Base-by-base conservation (phyloP, 1,140 invertebrate genomes). In the Lordiphosa stackelbergi region DNA sequence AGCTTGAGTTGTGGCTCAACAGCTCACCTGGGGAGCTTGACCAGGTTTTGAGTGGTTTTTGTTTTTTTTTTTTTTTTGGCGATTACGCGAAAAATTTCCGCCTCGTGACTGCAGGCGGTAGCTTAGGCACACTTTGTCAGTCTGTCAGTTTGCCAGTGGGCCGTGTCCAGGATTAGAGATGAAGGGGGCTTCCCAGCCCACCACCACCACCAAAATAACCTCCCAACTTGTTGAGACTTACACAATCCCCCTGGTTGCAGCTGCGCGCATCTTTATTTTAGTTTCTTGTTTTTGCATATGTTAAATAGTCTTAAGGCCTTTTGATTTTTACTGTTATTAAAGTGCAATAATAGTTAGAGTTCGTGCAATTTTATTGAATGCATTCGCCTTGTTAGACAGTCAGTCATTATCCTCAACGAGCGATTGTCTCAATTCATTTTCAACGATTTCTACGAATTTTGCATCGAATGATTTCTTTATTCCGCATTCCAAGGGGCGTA, bases 81-180 rank as follows among this genome's bases (percentile, higher is more conserved):
- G 54, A 56, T 56, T 72, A 69, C 60, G 55, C 69, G 42, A 60
- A 79, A 79, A 63, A 61, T 81, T 74, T 70, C 70, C 74, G 62
- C 65, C 68, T 70, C 57, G 75, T 66, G 54, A 58, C 42, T 79
- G 64, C 69, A 41, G n/a, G 53, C 35, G 9, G 35, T 12, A n/a
- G 34, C 53, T 22, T 40, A 62, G 64, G 64, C 59, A 51, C 53
- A 59, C 38, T 62, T 62, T 63, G 58, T 55, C 37, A 55, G 63
- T 51, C 45, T 61, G 62, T 61, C 66, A 61, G 51, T 65, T 63
- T 63, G 66, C 31, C 66, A 49, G 71, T 54, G 48, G 60, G 52
- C 72, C 59, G 51, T 40, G 42, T 54, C 47, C 75, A 79, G 70
- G 70, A 79, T 74, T 81, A 74, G 70, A 66, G 31, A 36, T 36